phyloP scores from a whole-genome alignment of 2,888 invertebrate genomes.

The Willowsia nigromaculata region DNA sequence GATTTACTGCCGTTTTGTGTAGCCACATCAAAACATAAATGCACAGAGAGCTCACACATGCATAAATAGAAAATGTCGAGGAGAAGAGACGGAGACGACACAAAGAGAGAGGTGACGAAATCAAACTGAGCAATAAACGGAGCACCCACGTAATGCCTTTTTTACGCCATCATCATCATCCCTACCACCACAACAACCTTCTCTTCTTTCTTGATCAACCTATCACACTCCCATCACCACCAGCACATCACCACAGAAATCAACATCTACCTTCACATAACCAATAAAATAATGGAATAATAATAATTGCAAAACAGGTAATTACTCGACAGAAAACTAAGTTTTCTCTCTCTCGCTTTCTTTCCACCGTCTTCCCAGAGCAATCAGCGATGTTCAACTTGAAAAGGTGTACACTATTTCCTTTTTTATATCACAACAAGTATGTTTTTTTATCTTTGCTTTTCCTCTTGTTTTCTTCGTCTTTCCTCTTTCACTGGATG shows the following conservation, averaged over 20 bases:
- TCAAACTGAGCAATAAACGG: background rate
- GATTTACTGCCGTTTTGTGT: background rate
- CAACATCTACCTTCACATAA: background rate
- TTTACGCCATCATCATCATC: constrained; percentile 3
- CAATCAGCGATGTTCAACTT: background rate
- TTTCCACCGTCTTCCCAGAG: background rate
- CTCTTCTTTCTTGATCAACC: background rate
- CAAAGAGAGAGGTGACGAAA: background rate
- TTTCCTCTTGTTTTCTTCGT: constrained; percentile 33
- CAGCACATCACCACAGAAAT: background rate
- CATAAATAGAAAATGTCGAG: background rate
- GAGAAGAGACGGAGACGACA: too few species aligned
- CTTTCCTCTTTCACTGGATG: background rate
- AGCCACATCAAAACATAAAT: background rate
- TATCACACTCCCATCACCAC: background rate
- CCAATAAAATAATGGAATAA: background rate
- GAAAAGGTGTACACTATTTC: background rate
- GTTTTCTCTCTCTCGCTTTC: background rate
- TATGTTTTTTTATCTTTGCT: background rate
- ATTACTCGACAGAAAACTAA: background rate
- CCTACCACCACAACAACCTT: background rate
- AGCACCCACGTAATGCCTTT: background rate
- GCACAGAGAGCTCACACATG: background rate
- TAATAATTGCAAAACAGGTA: background rate
- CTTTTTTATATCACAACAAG: background rate